Percentiles rank a stretch among this genome's conserved stretches.
phyloP scores from a whole-genome alignment of 2,888 invertebrate species.

The Tetragonula carbonaria region DNA sequence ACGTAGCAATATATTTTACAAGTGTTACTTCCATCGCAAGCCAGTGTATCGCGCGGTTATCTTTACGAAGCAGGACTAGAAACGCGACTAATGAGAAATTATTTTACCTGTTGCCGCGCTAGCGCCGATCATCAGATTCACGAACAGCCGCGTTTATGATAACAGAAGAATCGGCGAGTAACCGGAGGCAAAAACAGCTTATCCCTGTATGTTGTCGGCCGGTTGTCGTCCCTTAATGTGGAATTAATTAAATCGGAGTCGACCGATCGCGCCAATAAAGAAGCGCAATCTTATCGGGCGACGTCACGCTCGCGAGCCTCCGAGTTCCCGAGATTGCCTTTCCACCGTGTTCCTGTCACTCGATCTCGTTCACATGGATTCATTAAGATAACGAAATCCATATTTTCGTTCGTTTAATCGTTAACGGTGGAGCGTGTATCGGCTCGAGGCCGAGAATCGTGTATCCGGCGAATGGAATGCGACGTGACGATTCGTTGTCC shows the following conservation, averaged over 20 bases:
- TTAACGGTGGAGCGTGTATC: too few species aligned
- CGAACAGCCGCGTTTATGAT: background rate
- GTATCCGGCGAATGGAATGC: slow-evolving; percentile 66
- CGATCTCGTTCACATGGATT: slow-evolving; percentile 50
- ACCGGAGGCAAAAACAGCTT: background rate
- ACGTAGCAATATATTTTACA: slow-evolving; percentile 60
- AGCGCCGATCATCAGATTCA: slow-evolving; percentile 10
- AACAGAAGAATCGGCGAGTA: background rate
- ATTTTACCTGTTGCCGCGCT: slow-evolving; percentile 51
- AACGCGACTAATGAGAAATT: slow-evolving; percentile 61
- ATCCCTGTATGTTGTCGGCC: background rate
- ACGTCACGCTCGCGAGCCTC: slow-evolving; percentile 26
- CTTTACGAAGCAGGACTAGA: slow-evolving; percentile 49
- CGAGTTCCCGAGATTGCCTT: slow-evolving; percentile 23
- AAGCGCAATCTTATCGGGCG: slow-evolving; percentile 46
- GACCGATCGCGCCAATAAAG: slow-evolving; percentile 42
- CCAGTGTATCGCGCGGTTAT: slow-evolving; percentile 53
- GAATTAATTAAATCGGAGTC: slow-evolving; percentile 54
- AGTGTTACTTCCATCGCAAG: slow-evolving; percentile 64
- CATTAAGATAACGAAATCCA: slow-evolving; percentile 59
- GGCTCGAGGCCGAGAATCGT: background rate
- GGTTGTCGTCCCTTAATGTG: slow-evolving; percentile 40
- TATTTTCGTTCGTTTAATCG: slow-evolving; percentile 24
- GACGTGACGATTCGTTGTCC: slow-evolving; percentile 72
- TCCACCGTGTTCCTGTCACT: background rate